A percentile compares a stretch with the other conserved stretches of the same genome.
Conservation (phyloP, 2,113 vertebrate genomes). For the Papio anubis region DNA sequence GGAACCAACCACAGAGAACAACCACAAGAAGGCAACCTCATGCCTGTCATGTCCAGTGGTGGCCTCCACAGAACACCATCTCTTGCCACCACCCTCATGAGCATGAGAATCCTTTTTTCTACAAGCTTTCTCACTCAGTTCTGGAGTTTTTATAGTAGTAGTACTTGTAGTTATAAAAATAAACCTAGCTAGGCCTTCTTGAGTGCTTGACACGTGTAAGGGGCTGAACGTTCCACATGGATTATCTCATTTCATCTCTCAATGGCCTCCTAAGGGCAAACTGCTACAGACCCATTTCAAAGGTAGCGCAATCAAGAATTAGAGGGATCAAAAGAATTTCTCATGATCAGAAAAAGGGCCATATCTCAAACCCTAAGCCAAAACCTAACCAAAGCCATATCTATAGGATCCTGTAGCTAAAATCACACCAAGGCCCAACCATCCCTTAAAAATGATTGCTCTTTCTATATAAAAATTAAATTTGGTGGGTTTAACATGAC, state of each 20-base stretch:
- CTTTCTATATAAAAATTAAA: not conserved
- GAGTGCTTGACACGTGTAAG: not conserved
- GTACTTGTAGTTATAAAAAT: not conserved
- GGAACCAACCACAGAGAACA: not conserved
- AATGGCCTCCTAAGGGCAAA: not conserved
- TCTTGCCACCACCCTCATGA: not conserved
- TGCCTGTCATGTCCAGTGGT: no score
- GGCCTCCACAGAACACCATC: not conserved
- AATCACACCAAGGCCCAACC: not conserved
- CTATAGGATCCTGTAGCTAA: no score
- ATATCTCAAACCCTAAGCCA: not conserved
- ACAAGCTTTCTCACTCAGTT: not conserved
- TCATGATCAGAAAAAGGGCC: not conserved
- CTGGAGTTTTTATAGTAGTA: not conserved
- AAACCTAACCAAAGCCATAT: not conserved
- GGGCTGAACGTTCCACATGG: not conserved
- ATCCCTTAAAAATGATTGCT: no score
- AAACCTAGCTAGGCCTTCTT: not conserved
- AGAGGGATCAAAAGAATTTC: not conserved
- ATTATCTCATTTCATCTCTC: not conserved
- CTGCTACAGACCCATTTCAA: no score
- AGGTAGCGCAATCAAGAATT: not conserved
- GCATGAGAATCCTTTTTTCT: no score
- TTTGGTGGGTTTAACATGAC: not conserved
- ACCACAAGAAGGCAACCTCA: no score